Evolutionary conservation across 2,113 vertebrate genomes (phyloP), one percentile per base, ranked within the genome.

Genomic region (Nothocercus julius): DNA sequence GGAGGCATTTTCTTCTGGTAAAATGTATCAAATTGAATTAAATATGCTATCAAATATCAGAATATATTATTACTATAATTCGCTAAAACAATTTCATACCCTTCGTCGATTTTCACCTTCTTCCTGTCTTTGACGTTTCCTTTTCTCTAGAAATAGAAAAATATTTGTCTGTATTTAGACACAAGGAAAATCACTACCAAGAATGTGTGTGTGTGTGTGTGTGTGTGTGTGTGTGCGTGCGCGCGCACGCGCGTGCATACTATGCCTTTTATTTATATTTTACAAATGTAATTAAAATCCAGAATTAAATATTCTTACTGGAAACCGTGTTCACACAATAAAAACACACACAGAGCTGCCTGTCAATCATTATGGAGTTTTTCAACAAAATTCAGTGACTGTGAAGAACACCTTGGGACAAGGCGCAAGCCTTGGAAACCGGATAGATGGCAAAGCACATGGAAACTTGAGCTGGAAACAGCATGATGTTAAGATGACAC

Each of bases 121-220:
- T 95, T 99, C 98, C 83, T 98, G 97, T 77, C 98, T 98, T 97
- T 99, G 98, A 15, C 98, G 97, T 96, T 98, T 99, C 96, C 99
- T 98, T 97, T 98, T 99, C 95, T 99, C 99, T 99, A 93, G 28
- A 98, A 94, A 95, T 21, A 90, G 78, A 95, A 78, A 82, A 45
- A 36, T 62, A 44, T 38, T 74, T 44, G 53, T 76, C 78, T 88
- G 82, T 81, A 95, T 66, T 40, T 54, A 67, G 20, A 81, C 5
- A 77, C 3, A 89, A 53, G 11, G 66, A 85, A 95, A 73, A 69
- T 30, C 14, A 88, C 45, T 30, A 70, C 18, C 66, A 81, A 44
- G 40, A 42, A 13, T 53, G 13, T 53, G 13, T 53, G 25, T 53
- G 13, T 49, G 10, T 49, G 44, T 45, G 13, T 45, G 44, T 45